Percentiles rank a stretch among this genome's conserved stretches.
These are phyloP conservation scores for Listronotus oregonensis DNA, from an alignment of 1,140 invertebrate species.

Conservation along the genomic window DNA sequence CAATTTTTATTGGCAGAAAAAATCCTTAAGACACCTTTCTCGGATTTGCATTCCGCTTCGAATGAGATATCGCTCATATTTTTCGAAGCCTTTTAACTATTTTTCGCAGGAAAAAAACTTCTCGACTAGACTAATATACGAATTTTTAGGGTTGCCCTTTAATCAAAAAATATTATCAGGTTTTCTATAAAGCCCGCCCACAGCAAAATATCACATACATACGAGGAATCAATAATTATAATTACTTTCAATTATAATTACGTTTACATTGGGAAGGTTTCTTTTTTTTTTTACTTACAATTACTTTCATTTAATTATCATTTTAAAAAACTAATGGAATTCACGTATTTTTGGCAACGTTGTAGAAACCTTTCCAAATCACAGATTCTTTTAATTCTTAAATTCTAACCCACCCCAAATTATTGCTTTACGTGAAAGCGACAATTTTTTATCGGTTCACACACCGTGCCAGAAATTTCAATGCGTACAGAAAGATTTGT, in stretches of 20 bases:
- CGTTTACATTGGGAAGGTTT: constrained; percentile 55
- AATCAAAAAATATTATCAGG: too few relatives aligned
- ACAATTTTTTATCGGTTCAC: constrained; percentile 31
- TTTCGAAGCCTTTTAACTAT: too few relatives aligned
- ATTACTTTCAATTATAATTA: constrained; percentile 53
- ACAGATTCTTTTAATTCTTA: constrained; percentile 53
- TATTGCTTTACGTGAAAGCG: constrained; percentile 35
- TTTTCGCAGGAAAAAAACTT: too few relatives aligned
- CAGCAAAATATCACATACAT: constrained; percentile 54
- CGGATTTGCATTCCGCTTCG: too few relatives aligned
- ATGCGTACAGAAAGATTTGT: not conserved
- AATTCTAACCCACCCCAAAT: constrained; percentile 32
- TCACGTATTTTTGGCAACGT: constrained; percentile 53
- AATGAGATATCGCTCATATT: too few relatives aligned
- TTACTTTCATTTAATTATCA: constrained; percentile 22
- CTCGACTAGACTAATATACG: too few relatives aligned
- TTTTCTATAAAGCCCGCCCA: constrained; percentile 11
- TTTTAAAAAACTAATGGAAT: constrained; percentile 52
- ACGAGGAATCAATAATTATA: constrained; percentile 54
- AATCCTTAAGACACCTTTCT: too few relatives aligned
- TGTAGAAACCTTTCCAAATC: constrained; percentile 55
- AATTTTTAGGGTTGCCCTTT: too few relatives aligned
- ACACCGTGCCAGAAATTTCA: constrained; percentile 12
- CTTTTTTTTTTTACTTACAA: constrained; percentile 38
- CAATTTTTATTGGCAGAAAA: too few relatives aligned